Conservation (phyloP, 64 coral and sea anemone species). For the Pocillopora verrucosa region DNA sequence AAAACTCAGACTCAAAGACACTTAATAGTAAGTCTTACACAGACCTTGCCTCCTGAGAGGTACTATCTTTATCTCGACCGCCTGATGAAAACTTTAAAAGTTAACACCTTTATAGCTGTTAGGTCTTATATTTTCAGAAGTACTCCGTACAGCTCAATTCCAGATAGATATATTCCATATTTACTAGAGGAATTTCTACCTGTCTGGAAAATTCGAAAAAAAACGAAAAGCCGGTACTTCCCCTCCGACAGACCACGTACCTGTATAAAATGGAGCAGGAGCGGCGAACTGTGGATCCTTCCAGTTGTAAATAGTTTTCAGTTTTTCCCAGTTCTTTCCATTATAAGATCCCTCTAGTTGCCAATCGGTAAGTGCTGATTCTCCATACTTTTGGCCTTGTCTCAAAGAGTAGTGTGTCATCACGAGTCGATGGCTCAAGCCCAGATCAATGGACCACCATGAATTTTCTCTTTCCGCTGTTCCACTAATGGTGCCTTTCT, state of each 20-base stretch:
- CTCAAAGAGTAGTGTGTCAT: conserved; percentile 20
- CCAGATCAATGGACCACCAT: too few relatives aligned
- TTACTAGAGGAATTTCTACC: background rate
- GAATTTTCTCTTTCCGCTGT: too few relatives aligned
- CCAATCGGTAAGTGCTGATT: background rate
- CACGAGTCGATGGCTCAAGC: conserved; percentile 39
- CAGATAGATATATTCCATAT: conserved; percentile 1
- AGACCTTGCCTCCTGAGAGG: too few relatives aligned
- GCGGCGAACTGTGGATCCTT: background rate
- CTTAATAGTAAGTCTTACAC: too few relatives aligned
- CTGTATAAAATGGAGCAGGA: background rate
- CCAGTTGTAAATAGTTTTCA: background rate
- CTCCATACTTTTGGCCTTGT: background rate
- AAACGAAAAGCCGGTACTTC: background rate
- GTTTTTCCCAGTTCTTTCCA: background rate
- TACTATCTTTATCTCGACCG: too few relatives aligned
- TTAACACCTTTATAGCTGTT: too few relatives aligned
- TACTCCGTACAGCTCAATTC: background rate
- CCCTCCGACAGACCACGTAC: background rate
- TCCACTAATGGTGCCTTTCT: too few relatives aligned
- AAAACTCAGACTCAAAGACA: too few relatives aligned
- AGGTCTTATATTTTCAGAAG: too few relatives aligned
- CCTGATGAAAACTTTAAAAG: too few relatives aligned
- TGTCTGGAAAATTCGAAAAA: background rate
- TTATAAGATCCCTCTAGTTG: background rate